Percentiles rank a stretch among this genome's conserved stretches.
These are phyloP conservation scores for Nowickia ferox DNA, from an alignment of 2,888 invertebrate genomes.

Conservation along the genomic window DNA sequence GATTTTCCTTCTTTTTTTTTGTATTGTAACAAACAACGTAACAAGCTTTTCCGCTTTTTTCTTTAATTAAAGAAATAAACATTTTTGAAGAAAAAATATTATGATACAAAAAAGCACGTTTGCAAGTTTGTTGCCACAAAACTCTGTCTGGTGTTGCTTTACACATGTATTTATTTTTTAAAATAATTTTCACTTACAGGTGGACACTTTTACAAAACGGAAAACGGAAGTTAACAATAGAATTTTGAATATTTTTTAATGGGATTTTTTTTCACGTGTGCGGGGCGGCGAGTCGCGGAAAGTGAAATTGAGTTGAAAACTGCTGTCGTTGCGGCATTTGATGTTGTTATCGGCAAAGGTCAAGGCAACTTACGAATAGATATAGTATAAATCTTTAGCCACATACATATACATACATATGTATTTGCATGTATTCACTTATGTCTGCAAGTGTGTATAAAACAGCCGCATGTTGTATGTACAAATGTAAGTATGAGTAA, in stretches of 20 bases:
- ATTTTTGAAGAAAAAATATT: not conserved
- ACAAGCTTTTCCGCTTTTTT: constrained; percentile 36
- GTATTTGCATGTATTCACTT: not conserved
- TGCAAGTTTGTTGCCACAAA: constrained; percentile 32
- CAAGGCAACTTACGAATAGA: constrained; percentile 47
- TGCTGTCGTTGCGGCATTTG: constrained; percentile 4
- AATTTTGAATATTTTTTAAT: constrained; percentile 55
- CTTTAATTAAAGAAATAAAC: not conserved
- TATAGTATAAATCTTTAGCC: not conserved
- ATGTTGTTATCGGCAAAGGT: constrained; percentile 64
- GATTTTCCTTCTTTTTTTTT: constrained; percentile 22
- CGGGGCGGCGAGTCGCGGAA: not conserved
- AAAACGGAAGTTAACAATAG: constrained; percentile 69
- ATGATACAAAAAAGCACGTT: constrained; percentile 10
- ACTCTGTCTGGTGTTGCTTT: not conserved
- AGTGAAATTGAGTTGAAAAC: constrained; percentile 45
- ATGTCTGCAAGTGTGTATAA: no score
- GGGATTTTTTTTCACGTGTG: not conserved
- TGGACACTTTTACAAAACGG: constrained; percentile 55
- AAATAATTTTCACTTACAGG: constrained; percentile 52
- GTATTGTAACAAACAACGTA: constrained; percentile 7
- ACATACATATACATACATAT: not conserved
- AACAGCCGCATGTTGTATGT: not conserved
- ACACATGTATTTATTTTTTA: constrained; percentile 34
- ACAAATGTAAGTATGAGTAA: constrained; percentile 1